Evolutionary conservation across 2,888 invertebrate genomes (phyloP), one percentile per base, ranked within the genome.

Genomic region (Sesamia inferens): DNA sequence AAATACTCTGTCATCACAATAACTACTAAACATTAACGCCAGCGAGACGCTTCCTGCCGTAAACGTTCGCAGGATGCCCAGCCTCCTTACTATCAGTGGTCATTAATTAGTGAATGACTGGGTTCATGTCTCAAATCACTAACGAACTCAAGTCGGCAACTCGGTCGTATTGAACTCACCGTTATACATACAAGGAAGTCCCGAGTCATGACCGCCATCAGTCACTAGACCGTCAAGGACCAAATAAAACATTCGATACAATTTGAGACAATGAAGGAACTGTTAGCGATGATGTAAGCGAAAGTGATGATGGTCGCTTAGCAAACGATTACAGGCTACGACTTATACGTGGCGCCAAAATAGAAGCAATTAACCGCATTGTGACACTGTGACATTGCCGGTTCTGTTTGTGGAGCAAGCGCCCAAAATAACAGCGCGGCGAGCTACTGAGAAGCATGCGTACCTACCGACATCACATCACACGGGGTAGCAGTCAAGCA

Each of bases 321-420:
- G 58, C 13, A 13, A 67, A 14, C 13, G 22, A 1, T n/a, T 47
- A 54, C 68, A 10, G 31, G 54, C 39, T 61, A 77, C 42, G 31
- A 69, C 63, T 61, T 71, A 66, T 78, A 78, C 77, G 66, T 73
- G 73, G 75, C 65, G 71, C 68, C 55, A 78, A 86, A 89, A 87
- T 85, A 88, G 89, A 86, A 87, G 83, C 89, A 87, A 89, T 89
- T 89, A 89, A 87, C 87, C 88, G 87, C 85, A 87, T 89, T 90
- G 87, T 88, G 89, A 87, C 85, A 87, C 88, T 90, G 86, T 88
- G 89, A 87, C 84, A 83, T 86, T 83, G 83, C 83, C 69, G 76
- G 74, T 72, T 68, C 67, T 51, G 86, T 84, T 87, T 67, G 70
- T 84, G 71, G 86, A 87, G 79, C 86, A 78, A 42, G 48, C 65